phyloP scores from a whole-genome alignment of 1,140 invertebrate species.

The Musca vetustissima region DNA sequence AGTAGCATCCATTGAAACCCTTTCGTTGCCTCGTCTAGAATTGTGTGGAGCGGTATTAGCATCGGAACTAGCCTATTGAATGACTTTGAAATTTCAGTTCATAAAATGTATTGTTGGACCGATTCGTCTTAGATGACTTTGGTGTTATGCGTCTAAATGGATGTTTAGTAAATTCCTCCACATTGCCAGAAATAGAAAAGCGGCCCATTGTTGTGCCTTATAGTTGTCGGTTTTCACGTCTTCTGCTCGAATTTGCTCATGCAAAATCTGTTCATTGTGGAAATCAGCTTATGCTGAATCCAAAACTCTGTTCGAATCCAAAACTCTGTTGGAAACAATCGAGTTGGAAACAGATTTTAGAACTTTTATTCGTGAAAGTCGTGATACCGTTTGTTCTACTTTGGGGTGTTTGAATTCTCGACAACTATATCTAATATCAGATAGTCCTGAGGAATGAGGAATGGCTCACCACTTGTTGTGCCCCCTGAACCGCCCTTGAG shows the following conservation, averaged over 20 bases:
- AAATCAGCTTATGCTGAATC: not conserved
- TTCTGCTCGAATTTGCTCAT: conserved; percentile 40
- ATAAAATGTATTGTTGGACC: conserved; percentile 46
- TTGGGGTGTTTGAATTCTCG: not conserved
- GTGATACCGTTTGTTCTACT: too few relatives aligned
- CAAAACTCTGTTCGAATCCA: too few relatives aligned
- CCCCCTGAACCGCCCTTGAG: not conserved
- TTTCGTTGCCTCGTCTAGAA: not conserved
- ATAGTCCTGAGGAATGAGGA: not conserved
- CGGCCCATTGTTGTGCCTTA: not conserved
- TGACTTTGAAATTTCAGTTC: not conserved
- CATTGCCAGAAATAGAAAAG: not conserved
- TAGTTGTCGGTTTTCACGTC: not conserved
- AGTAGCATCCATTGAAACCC: not conserved
- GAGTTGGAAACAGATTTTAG: not conserved
- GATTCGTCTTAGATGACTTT: conserved; percentile 52
- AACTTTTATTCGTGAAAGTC: too few relatives aligned
- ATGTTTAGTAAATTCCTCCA: not conserved
- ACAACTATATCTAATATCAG: not conserved
- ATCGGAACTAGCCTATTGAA: conserved; percentile 8
- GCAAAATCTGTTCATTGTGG: not conserved
- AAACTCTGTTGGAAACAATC: not conserved
- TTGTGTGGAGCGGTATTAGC: not conserved
- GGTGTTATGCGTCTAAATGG: too few relatives aligned
- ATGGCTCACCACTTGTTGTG: not conserved